Conservation (phyloP, 2,888 invertebrate genomes). For the Epinotia demarniana region DNA sequence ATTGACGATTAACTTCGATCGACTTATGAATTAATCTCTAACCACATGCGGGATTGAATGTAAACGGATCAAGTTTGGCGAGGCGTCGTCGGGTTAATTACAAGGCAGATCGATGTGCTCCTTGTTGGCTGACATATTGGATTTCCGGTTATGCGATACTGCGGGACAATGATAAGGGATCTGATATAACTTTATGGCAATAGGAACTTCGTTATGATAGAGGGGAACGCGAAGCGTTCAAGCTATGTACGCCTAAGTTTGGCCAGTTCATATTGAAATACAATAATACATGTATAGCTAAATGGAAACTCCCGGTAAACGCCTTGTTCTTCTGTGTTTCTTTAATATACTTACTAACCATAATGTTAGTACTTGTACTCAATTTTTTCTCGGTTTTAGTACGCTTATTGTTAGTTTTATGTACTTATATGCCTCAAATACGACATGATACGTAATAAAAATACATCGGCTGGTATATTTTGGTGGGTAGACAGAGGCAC, state of each 20-base stretch:
- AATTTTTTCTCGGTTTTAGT: background rate
- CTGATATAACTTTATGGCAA: slow-evolving; percentile 5
- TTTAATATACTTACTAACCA: too few species aligned
- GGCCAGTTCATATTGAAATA: slow-evolving; percentile 7
- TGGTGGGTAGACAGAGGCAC: too few species aligned
- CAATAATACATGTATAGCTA: background rate
- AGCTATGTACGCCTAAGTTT: background rate
- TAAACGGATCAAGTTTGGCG: slow-evolving; percentile 35
- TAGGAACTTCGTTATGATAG: background rate
- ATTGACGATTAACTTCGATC: background rate
- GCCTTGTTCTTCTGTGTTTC: too few species aligned
- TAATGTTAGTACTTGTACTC: background rate
- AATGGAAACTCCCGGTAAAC: background rate
- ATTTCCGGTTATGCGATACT: slow-evolving; percentile 35
- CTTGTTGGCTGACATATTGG: slow-evolving; percentile 33
- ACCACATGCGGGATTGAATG: slow-evolving; percentile 23
- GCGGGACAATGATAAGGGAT: slow-evolving; percentile 28
- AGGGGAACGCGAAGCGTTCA: background rate
- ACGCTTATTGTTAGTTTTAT: too few species aligned
- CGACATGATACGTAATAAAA: background rate
- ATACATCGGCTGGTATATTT: too few species aligned
- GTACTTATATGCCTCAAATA: background rate
- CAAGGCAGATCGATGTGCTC: slow-evolving; percentile 31
- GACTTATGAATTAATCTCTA: slow-evolving; percentile 11
- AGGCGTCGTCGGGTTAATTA: slow-evolving; percentile 38